Conservation (phyloP, 2,113 vertebrate species). For the Rana temporaria region DNA sequence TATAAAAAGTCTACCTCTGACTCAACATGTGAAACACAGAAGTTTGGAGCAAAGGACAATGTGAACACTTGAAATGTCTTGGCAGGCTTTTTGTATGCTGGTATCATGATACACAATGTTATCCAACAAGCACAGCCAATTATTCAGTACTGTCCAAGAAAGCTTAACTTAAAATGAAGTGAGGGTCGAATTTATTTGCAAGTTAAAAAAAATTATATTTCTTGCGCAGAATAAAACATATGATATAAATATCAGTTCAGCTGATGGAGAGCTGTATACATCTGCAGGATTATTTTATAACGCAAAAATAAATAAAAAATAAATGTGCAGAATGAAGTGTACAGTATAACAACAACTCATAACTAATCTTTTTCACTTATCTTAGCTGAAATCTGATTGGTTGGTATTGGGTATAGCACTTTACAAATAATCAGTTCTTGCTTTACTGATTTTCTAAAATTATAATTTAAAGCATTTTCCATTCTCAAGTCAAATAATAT, state of each 20-base stretch:
- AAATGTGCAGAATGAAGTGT: no score
- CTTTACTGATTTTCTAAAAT: no score
- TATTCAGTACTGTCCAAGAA: constrained; percentile 65
- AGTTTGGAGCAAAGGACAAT: constrained; percentile 60
- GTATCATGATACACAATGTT: constrained; percentile 61
- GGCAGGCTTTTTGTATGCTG: constrained; percentile 62
- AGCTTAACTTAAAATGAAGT: constrained; percentile 63
- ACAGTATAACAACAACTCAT: no score
- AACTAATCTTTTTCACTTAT: no score
- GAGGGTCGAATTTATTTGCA: constrained; percentile 52
- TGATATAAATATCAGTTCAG: constrained; percentile 31
- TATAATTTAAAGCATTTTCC: no score
- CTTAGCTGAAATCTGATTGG: no score
- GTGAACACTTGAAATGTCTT: constrained; percentile 64
- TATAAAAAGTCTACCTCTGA: constrained; percentile 60
- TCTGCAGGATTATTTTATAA: not conserved
- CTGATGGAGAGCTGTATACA: not conserved
- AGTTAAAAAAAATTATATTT: constrained; percentile 32
- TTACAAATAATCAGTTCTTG: no score
- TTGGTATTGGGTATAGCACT: no score
- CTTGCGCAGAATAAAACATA: constrained; percentile 14
- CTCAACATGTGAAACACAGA: constrained; percentile 60
- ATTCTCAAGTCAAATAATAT: no score
- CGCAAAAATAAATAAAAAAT: no score
- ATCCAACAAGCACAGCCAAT: constrained; percentile 69